Evolutionary conservation across 2,797 vertebrate genomes (phyloP), one percentile per base, ranked within the genome.

Genomic region (Anabas testudineus): DNA sequence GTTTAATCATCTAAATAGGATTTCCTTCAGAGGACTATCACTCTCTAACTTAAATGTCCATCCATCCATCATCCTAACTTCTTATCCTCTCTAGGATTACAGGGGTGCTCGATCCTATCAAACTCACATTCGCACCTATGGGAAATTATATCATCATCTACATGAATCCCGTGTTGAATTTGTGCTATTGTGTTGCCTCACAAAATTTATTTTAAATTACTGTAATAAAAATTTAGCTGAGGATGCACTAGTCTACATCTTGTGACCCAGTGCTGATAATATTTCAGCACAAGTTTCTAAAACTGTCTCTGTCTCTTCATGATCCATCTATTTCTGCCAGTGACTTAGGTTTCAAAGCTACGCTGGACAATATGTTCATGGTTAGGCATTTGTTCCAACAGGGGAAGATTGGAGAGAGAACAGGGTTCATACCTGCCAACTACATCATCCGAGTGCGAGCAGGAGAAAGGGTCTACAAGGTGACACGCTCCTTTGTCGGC

Each of bases 381-480:
- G 0, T 2, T 39, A 15, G 15, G 10, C 13, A 10, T 75, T 54
- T 73, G 16, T 71, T 69, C 5, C 66, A 21, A 34, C 72, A 97
- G 96, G 96, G 96, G 15, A 96, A 95, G 75, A 95, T 94, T 0
- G 94, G 95, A 2, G 94, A 95, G 47, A 95, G 96, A 68, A 67
- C 95, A 0, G 96, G 96, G 26, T 97, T 94, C 79, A 92, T 97
- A 56, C 95, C 96, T 3, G 95, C 95, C 2, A 96, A 94, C 80
- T 97, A 95, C 88, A 95, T 97, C 85, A 97, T 98, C 85, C 91
- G 96, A 2, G 97, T 98, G 57, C 92, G 95, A 37, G 92, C 94
- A 0, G 96, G 95, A 13, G 96, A 98, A 81, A 84, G 92, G 4
- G 96, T 96, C 28, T 95, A 95, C 89, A 97, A 95, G 16, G 96